Evolutionary conservation across 1,140 invertebrate genomes (phyloP).

Genomic region (Atta colombica): DNA sequence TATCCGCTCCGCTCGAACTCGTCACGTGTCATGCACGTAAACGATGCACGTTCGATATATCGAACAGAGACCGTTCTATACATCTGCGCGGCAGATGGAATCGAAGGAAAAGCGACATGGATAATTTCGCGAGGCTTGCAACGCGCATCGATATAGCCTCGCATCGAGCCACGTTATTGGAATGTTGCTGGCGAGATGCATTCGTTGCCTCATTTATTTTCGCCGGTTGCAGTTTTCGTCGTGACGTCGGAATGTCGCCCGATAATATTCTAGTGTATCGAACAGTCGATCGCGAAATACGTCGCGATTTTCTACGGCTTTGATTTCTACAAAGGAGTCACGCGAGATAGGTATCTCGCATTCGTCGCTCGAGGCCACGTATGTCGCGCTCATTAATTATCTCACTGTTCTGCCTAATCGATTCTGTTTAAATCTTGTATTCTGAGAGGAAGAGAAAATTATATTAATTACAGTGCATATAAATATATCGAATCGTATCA

Average conservation of each 20-base stretch:
- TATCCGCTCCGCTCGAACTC: slow-evolving; percentile 31
- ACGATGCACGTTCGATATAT: slow-evolving; percentile 35
- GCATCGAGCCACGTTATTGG: not conserved
- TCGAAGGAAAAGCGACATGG: not conserved
- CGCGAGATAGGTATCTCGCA: not conserved
- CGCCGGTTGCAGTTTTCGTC: slow-evolving; percentile 9
- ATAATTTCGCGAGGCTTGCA: slow-evolving; percentile 4
- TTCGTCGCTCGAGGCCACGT: slow-evolving; percentile 5
- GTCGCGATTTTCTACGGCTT: not conserved
- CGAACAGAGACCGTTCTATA: not conserved
- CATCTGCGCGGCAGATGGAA: not conserved
- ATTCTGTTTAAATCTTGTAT: slow-evolving; percentile 11
- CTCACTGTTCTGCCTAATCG: slow-evolving; percentile 19
- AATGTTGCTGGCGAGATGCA: slow-evolving; percentile 34
- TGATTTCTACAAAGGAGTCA: slow-evolving; percentile 36
- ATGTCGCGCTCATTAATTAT: slow-evolving; percentile 50
- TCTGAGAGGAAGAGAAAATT: not conserved
- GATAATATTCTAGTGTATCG: slow-evolving; percentile 46
- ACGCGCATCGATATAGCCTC: not conserved
- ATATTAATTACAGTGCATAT: not conserved
- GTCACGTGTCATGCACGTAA: slow-evolving; percentile 35
- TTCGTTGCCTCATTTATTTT: slow-evolving; percentile 58
- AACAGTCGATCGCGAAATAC: slow-evolving; percentile 62
- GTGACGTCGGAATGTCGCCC: slow-evolving; percentile 23
- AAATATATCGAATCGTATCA: not conserved